A percentile compares a stretch with the other conserved stretches of the same genome.
Evolutionary conservation across 2,797 vertebrate genomes (phyloP).

Genomic region (Enteromius afrohamiltoni): DNA sequence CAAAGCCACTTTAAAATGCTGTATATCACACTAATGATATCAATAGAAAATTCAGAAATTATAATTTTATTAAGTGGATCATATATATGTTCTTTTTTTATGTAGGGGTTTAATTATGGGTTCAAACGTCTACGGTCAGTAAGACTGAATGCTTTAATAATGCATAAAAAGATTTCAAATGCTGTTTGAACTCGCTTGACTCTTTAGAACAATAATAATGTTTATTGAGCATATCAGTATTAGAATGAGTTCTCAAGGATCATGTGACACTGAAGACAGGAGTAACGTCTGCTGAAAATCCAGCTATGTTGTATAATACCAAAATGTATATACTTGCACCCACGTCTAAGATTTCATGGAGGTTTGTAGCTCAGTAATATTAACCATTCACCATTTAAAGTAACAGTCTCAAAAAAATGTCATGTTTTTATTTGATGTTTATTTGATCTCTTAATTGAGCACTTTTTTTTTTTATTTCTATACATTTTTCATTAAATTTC

Average conservation of each 20-base stretch:
- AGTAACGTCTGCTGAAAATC: background rate
- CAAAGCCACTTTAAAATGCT: background rate
- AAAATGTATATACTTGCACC: background rate
- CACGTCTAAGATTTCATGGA: background rate
- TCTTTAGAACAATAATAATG: background rate
- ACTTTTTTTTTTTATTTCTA: background rate
- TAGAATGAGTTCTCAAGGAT: background rate
- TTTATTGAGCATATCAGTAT: background rate
- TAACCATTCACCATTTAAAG: background rate
- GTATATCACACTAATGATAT: background rate
- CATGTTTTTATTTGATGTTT: background rate
- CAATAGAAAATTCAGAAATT: background rate
- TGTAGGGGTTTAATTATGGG: background rate
- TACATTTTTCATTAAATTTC: background rate
- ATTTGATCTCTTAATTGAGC: background rate
- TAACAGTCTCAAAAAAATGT: background rate
- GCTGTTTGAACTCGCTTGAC: background rate
- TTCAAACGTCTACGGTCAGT: background rate
- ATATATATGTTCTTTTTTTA: background rate
- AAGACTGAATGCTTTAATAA: background rate
- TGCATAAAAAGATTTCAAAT: background rate
- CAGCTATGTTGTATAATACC: background rate
- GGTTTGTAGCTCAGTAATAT: background rate
- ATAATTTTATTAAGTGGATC: background rate
- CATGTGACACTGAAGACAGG: background rate